These are phyloP conservation scores for Paguma larvata DNA, from an alignment of 2,797 vertebrate species.

Conservation along the genomic window DNA sequence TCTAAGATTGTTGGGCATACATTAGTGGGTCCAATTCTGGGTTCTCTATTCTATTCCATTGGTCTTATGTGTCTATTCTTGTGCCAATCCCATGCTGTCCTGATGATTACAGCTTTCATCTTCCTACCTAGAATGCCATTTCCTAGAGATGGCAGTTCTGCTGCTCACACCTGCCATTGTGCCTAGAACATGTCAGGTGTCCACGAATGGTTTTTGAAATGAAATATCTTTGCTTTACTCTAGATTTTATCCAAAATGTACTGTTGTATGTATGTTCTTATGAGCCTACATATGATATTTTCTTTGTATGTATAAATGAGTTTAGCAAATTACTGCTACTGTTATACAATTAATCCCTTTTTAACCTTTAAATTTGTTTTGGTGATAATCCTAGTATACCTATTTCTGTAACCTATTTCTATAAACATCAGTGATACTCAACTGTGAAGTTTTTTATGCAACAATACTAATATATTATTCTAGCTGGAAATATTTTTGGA, in stretches of 20 bases:
- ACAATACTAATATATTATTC: not conserved
- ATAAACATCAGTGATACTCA: not conserved
- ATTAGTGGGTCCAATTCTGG: no score
- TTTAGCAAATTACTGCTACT: not conserved
- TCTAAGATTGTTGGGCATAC: no score
- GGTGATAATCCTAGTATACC: not conserved
- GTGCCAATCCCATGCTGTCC: no score
- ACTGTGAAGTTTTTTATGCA: not conserved
- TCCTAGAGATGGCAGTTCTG: not conserved
- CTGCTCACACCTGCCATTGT: not conserved
- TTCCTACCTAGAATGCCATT: not conserved
- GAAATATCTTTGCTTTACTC: constrained; percentile 12
- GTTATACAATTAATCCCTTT: not conserved
- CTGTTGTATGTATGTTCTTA: not conserved
- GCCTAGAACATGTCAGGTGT: not conserved
- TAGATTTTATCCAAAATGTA: not conserved
- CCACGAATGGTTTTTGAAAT: not conserved
- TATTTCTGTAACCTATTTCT: not conserved
- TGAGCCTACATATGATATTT: not conserved
- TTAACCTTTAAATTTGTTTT: not conserved
- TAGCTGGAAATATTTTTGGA: not conserved
- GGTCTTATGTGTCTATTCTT: no score
- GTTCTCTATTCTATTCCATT: no score
- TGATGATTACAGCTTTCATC: not conserved
- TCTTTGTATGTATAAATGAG: not conserved